A percentile compares a stretch with the other conserved stretches of the same genome.
phyloP scores from a whole-genome alignment of 2,888 invertebrate genomes.

The Omphaloscelis lunosa region DNA sequence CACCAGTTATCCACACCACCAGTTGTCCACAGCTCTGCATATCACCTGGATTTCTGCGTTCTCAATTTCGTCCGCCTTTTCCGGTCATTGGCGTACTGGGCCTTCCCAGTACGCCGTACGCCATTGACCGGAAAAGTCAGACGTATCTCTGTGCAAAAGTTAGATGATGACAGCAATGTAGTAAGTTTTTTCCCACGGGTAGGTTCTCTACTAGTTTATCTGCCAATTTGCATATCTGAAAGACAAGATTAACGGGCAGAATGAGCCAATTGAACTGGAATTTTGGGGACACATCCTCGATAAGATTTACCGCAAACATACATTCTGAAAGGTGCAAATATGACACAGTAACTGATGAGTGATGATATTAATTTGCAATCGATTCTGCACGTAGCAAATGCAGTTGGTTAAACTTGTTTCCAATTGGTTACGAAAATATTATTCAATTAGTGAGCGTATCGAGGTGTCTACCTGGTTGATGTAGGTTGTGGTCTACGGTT shows the following conservation, averaged over 20 bases:
- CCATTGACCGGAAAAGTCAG: too few species aligned
- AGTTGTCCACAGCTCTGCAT: background rate
- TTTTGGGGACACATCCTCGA: conserved; percentile 25
- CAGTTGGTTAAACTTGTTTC: conserved; percentile 77
- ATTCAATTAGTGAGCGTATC: conserved; percentile 77
- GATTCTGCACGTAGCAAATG: conserved; percentile 80
- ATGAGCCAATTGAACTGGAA: background rate
- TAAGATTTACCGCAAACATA: conserved; percentile 36
- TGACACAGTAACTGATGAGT: conserved; percentile 80
- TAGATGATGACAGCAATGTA: background rate
- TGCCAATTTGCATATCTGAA: conserved; percentile 22
- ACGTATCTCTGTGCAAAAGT: background rate
- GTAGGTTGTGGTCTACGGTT: conserved; percentile 82
- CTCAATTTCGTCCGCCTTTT: background rate
- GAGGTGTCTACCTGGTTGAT: conserved; percentile 73
- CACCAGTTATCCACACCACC: too few species aligned
- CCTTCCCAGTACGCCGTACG: too few species aligned
- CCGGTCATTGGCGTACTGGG: background rate
- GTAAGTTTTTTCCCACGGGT: conserved; percentile 8
- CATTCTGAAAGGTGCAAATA: conserved; percentile 35
- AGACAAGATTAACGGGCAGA: conserved; percentile 16
- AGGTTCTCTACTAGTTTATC: background rate
- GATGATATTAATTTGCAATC: conserved; percentile 82
- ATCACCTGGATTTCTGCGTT: too few species aligned
- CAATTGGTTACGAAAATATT: conserved; percentile 78